Percentiles rank a stretch among this genome's conserved stretches.
Conservation (phyloP, 2,888 invertebrate species). For the Cephonodes hylas region DNA sequence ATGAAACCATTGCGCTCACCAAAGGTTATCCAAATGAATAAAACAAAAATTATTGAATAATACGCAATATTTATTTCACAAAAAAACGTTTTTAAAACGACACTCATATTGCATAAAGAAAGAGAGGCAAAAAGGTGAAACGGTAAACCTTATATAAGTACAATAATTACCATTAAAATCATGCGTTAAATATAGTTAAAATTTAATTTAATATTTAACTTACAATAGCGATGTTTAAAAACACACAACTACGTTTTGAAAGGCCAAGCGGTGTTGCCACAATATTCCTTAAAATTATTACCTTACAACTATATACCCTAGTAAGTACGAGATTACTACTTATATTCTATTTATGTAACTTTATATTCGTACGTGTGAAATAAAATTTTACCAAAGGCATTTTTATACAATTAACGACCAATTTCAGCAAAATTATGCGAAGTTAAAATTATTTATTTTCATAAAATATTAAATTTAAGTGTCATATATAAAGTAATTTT, state of each 20-base stretch:
- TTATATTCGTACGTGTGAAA: constrained; percentile 24
- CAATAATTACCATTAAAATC: constrained; percentile 51
- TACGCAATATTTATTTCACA: constrained; percentile 76
- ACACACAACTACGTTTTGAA: constrained; percentile 74
- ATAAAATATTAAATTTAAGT: neutral
- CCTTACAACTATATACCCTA: constrained; percentile 35
- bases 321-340: constrained; percentile 58
- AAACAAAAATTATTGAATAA: constrained; percentile 54
- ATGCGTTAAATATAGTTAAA: constrained; percentile 53
- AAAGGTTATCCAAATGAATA: constrained; percentile 23
- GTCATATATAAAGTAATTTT: neutral
- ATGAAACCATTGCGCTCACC: neutral
- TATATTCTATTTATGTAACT: constrained; percentile 42
- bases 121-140: constrained; percentile 72
- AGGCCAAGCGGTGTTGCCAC: constrained; percentile 82
- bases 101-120: constrained; percentile 77
- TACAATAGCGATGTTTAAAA: constrained; percentile 49
- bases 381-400: constrained; percentile 13
- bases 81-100: constrained; percentile 78
- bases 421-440: neutral
- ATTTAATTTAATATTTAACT: constrained; percentile 32
- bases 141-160: constrained; percentile 49
- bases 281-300: constrained; percentile 48
- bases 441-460: neutral
- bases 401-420: neutral